phyloP scores from a whole-genome alignment of 2,113 vertebrate genomes.

The Microtus montanus region DNA sequence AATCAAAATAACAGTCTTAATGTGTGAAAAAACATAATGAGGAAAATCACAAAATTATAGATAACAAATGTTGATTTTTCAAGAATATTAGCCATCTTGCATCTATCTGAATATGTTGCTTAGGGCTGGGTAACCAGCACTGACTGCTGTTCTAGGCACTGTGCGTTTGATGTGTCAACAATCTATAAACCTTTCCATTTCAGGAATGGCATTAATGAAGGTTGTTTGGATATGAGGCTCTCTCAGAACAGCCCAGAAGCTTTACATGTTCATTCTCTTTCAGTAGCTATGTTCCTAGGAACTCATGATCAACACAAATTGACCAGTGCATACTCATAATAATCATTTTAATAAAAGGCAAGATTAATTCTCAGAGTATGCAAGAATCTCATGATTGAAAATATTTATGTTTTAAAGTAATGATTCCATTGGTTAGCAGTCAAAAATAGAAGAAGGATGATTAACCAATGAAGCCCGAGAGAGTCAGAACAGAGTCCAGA shows the following conservation, averaged over 20 bases:
- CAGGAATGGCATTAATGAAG: background rate
- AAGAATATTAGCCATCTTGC: background rate
- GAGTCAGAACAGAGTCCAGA: background rate
- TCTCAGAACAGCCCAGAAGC: background rate
- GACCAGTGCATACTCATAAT: background rate
- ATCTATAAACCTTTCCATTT: background rate
- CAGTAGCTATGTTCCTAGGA: background rate
- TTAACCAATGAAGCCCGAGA: background rate
- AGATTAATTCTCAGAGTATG: background rate
- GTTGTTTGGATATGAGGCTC: background rate
- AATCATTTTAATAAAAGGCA: background rate
- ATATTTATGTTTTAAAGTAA: background rate
- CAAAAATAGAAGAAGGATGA: background rate
- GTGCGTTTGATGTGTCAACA: background rate
- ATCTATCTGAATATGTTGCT: background rate
- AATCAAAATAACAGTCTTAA: background rate
- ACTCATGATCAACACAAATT: background rate
- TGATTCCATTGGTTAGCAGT: background rate
- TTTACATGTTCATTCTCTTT: background rate
- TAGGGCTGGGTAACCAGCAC: background rate
- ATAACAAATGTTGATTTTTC: background rate
- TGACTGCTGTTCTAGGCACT: background rate
- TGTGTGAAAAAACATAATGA: background rate
- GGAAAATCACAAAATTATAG: background rate
- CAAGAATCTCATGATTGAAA: background rate